Evolutionary conservation across 2,888 invertebrate genomes (phyloP).

Genomic region (Nesidiocoris tenuis): DNA sequence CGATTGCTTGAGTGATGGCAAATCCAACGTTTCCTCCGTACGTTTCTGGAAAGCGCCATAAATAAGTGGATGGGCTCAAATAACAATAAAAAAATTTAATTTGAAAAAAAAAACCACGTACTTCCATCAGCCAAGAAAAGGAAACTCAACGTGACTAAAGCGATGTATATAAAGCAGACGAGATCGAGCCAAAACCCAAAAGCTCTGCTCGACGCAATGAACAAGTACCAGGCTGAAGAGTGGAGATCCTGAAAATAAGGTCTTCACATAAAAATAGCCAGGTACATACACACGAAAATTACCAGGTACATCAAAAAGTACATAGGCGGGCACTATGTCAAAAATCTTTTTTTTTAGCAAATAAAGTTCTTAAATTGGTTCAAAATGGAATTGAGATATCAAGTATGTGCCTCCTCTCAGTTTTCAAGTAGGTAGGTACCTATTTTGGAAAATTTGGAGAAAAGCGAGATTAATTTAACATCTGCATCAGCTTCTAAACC

Average conservation of each 20-base stretch:
- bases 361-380: too few species aligned
- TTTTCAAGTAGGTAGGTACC: too few species aligned
- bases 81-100: background rate
- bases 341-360: too few species aligned
- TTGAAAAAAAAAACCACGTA: background rate
- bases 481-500: too few species aligned
- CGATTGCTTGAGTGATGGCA: constrained; percentile 78
- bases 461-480: too few species aligned
- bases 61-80: background rate
- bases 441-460: too few species aligned
- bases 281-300: background rate
- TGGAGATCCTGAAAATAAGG: constrained; percentile 48
- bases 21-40: constrained; percentile 72
- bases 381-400: too few species aligned
- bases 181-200: constrained; percentile 92
- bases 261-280: background rate
- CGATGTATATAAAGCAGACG: constrained; percentile 82
- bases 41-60: constrained; percentile 42
- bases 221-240: constrained; percentile 86
- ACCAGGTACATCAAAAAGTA: too few species aligned
- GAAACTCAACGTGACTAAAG: constrained; percentile 81
- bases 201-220: constrained; percentile 85
- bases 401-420: too few species aligned
- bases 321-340: too few species aligned
- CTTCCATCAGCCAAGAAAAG: constrained; percentile 57